Conservation (phyloP, 2,888 invertebrate species). For the Dioctria linearis region DNA sequence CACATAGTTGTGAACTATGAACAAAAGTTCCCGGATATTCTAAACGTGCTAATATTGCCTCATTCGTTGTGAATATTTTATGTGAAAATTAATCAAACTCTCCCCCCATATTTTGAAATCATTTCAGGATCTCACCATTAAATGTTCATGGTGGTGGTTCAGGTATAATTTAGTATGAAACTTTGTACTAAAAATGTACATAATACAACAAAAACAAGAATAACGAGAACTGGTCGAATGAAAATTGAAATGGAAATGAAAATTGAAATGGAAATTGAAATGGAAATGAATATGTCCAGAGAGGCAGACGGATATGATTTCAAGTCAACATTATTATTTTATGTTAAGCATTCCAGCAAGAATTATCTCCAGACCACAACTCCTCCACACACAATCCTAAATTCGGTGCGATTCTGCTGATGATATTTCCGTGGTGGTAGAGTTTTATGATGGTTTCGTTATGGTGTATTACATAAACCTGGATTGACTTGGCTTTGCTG, state of each 20-base stretch:
- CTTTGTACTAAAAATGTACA: too few species aligned
- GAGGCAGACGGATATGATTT: conserved; percentile 40
- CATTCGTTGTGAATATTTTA: conserved; percentile 41
- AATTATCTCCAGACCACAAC: conserved; percentile 30
- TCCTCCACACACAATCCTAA: conserved; percentile 17
- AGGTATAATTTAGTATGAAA: too few species aligned
- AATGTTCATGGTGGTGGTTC: too few species aligned
- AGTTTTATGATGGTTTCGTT: conserved; percentile 4
- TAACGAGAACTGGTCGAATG: not conserved
- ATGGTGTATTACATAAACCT: not conserved
- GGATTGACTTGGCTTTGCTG: not conserved
- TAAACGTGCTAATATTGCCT: conserved; percentile 25
- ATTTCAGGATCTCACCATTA: not conserved
- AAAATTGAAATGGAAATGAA: not conserved
- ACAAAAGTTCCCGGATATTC: conserved; percentile 11
- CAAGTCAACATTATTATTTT: conserved; percentile 37
- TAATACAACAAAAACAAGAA: too few species aligned
- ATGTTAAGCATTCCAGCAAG: conserved; percentile 37
- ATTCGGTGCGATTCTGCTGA: not conserved
- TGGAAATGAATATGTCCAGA: not conserved
- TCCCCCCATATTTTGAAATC: conserved; percentile 25
- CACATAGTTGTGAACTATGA: not conserved
- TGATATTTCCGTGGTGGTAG: conserved; percentile 18
- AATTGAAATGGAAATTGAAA: not conserved
- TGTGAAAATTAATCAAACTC: conserved; percentile 21